Evolutionary conservation across 2,113 vertebrate species (phyloP), one percentile per base, ranked within the genome.

Genomic region (rabbit (Oryctolagus cuniculus)): DNA sequence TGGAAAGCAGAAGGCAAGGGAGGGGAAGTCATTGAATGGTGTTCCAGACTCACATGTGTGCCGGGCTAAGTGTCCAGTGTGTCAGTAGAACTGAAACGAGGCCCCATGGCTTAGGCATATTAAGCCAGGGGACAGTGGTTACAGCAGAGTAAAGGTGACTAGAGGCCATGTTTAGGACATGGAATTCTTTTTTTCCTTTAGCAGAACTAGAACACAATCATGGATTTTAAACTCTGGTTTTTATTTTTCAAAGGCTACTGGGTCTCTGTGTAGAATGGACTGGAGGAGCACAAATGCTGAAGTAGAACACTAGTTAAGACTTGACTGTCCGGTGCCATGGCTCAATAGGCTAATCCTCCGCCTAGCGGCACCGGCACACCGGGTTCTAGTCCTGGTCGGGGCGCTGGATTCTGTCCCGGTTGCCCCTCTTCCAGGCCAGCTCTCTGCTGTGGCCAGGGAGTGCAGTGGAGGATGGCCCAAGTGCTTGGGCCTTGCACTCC

Each of bases 221-320:
- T 66, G 9, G 15, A 3, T 31, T 89, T 38, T 82, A 89, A 73
- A 55, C 9, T 78, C 51, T 64, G 25, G 36, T 85, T 79, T 77
- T 22, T 69, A 70, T 89, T 82, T 87, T 58, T 72, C 44, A 63
- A 93, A 86, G 51, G 67, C 74, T 49, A 73, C 31, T 31, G 63
- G 34, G 16, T 31, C 63, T 67, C 31, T 49, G 29, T 63, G 19
- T 19, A 72, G 49, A 86, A 31, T 0, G 63, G 17, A 70, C 1
- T 34, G 31, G 25, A 74, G 12, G 2, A 2, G 64, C 29, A 0
- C 16, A 58, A 13, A 15, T 51, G 19, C 1, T 24, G 21, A 86
- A 44, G 4, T 36, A 31, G 89, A 44, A 77, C 2, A 83, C 15
- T 31, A 82, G 9, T 44, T 64, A 9, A n/a, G n/a, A n/a, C n/a